A percentile compares a stretch with the other conserved stretches of the same genome.
These are phyloP conservation scores for Forficula auricularia DNA, from an alignment of 1,140 invertebrate species.

Conservation along the genomic window DNA sequence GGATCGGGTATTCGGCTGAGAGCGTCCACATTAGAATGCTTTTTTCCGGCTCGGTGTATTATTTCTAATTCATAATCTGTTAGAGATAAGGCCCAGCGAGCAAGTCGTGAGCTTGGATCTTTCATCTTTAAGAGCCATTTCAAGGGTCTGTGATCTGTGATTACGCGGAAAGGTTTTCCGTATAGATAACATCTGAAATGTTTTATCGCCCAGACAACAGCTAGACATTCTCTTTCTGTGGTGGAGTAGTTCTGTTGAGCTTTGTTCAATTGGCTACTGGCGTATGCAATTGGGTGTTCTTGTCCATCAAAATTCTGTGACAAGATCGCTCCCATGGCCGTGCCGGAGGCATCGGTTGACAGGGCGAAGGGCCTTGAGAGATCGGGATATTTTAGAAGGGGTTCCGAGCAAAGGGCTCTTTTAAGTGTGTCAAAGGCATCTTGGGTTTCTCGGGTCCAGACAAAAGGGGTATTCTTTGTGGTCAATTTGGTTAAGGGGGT, in stretches of 20 bases:
- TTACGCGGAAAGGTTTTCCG: slow-evolving; percentile 28
- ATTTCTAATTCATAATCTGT: slow-evolving; percentile 29
- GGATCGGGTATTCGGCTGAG: slow-evolving; percentile 13
- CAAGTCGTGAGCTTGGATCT: slow-evolving; percentile 26
- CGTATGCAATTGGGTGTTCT: slow-evolving; percentile 22
- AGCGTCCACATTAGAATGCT: slow-evolving; percentile 22
- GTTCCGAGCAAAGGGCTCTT: slow-evolving; percentile 5
- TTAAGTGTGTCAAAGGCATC: slow-evolving; percentile 14
- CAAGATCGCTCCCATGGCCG: slow-evolving; percentile 13
- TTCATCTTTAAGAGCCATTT: slow-evolving; percentile 29
- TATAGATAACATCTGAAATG: slow-evolving; percentile 31
- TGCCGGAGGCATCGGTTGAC: slow-evolving; percentile 13
- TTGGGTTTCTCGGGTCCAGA: slow-evolving; percentile 12
- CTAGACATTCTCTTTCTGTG: slow-evolving; percentile 25
- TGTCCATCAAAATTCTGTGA: slow-evolving; percentile 12
- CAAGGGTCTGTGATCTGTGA: slow-evolving; percentile 32
- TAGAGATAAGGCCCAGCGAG: slow-evolving; percentile 31
- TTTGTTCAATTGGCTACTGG: slow-evolving; percentile 23
- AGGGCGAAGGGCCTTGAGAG: slow-evolving; percentile 4
- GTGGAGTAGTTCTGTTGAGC: slow-evolving; percentile 25
- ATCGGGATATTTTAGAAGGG: slow-evolving; percentile 3
- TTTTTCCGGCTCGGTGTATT: slow-evolving; percentile 23
- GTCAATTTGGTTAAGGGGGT: slow-evolving; percentile 1
- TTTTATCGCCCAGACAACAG: slow-evolving; percentile 25
- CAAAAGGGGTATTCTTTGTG: slow-evolving; percentile 3